Percentiles rank a stretch among this genome's conserved stretches.
Evolutionary conservation across 2,113 vertebrate species (phyloP).

Genomic region (Phalacrocorax brasilianus): DNA sequence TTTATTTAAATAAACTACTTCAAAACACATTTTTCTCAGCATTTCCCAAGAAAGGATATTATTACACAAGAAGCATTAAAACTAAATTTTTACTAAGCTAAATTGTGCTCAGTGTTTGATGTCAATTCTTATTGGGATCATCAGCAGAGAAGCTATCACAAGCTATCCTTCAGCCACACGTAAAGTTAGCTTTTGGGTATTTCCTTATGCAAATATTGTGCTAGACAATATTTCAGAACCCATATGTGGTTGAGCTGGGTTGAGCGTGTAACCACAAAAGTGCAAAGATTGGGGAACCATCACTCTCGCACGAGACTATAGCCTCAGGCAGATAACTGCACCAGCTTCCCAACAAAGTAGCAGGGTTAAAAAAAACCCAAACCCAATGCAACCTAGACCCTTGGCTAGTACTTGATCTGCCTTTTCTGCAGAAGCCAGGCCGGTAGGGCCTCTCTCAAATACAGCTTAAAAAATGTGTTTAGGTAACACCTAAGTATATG

Average conservation of each 20-base stretch:
- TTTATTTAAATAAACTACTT: neutral
- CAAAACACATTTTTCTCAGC: accelerated
- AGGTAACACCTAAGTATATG: too few relatives aligned
- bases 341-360: neutral
- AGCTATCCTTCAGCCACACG: neutral
- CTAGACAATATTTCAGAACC: neutral
- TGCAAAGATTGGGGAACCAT: neutral
- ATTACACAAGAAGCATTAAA: neutral
- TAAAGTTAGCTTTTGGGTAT: neutral
- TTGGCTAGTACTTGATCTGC: too few relatives aligned
- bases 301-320: accelerated
- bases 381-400: neutral
- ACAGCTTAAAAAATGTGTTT: accelerated
- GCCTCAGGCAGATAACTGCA: neutral
- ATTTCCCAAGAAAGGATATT: neutral
- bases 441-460: neutral
- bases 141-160: neutral
- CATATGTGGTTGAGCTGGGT: neutral
- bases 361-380: too few relatives aligned
- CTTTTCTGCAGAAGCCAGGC: neutral
- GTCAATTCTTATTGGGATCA: neutral
- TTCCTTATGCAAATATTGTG: neutral
- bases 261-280: neutral
- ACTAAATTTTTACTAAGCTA: neutral
- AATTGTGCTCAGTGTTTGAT: neutral